phyloP scores from a whole-genome alignment of 2,113 vertebrate genomes.

The Toxotes jaculatrix region DNA sequence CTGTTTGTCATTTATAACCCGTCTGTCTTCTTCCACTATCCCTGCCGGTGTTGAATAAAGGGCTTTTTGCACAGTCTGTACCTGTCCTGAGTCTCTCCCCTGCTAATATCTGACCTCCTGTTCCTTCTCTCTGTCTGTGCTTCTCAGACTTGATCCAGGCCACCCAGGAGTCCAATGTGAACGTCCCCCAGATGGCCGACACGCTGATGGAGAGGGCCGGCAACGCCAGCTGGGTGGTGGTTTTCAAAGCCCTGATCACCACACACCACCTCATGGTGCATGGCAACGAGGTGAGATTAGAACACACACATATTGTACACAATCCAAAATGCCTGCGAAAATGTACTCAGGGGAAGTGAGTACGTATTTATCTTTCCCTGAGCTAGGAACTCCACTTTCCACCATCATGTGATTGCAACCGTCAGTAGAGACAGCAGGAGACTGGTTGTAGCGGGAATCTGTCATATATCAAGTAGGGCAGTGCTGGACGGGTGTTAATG shows the following conservation, averaged over 20 bases:
- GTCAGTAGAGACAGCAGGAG: neutral
- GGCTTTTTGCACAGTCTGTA: neutral
- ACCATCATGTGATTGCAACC: neutral
- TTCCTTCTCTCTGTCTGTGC: conserved; percentile 21
- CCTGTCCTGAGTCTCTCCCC: neutral
- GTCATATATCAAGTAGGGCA: conserved; percentile 11
- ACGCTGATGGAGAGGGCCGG: conserved; percentile 97
- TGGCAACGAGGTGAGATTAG: conserved; percentile 94
- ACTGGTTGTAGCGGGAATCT: neutral
- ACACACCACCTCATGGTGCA: conserved; percentile 99
- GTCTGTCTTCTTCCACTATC: conserved; percentile 2
- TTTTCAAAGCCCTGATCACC: conserved; percentile 98
- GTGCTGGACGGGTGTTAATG: neutral
- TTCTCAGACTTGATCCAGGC: conserved; percentile 95
- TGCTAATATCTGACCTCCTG: conserved; percentile 33
- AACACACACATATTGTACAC: neutral
- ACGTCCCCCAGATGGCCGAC: conserved; percentile 97
- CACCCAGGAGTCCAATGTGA: conserved; percentile 97
- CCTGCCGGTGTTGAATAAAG: conserved; percentile 6
- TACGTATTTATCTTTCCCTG: neutral
- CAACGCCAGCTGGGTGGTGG: conserved; percentile 99
- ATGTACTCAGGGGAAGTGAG: neutral
- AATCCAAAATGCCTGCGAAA: neutral
- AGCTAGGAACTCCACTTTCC: neutral
- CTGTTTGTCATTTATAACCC: conserved; percentile 20